Evolutionary conservation across 2,888 invertebrate species (phyloP).

Genomic region (Drymonia ruficornis): DNA sequence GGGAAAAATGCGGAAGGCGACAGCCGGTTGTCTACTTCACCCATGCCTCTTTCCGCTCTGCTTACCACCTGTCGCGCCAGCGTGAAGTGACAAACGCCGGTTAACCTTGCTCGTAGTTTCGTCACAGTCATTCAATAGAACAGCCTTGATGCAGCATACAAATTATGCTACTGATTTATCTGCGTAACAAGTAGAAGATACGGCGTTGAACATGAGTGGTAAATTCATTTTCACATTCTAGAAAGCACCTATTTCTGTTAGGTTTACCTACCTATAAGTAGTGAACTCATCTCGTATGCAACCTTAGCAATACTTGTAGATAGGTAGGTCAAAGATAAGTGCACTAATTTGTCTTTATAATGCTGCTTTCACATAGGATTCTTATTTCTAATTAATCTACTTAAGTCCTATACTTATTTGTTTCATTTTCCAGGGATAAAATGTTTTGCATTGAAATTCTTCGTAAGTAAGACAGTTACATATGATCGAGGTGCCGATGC

Average conservation of each 20-base stretch:
- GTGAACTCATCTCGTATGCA: no score
- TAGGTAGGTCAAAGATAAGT: constrained; percentile 5
- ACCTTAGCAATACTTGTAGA: not conserved
- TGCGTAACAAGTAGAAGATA: no score
- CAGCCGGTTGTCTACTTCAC: constrained; percentile 14
- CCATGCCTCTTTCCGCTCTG: constrained; percentile 64
- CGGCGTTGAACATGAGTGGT: no score
- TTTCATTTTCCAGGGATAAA: not conserved
- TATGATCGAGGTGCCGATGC: not conserved
- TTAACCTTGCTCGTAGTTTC: constrained; percentile 50
- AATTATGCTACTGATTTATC: constrained; percentile 13
- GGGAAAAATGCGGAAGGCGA: constrained; percentile 59
- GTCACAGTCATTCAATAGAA: constrained; percentile 37
- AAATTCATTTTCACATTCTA: no score
- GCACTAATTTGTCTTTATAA: not conserved
- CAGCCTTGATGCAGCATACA: constrained; percentile 25
- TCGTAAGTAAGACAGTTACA: no score
- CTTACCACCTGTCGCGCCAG: constrained; percentile 37
- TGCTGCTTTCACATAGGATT: not conserved
- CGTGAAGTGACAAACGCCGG: constrained; percentile 34
- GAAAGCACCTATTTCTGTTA: no score
- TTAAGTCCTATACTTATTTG: no score
- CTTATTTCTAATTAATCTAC: no score
- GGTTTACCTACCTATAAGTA: no score
- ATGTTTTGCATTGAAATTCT: not conserved